Percentiles rank a stretch among this genome's conserved stretches.
These are phyloP conservation scores for Neomonachus schauinslandi DNA, from an alignment of 2,113 vertebrate genomes.

Conservation along the genomic window DNA sequence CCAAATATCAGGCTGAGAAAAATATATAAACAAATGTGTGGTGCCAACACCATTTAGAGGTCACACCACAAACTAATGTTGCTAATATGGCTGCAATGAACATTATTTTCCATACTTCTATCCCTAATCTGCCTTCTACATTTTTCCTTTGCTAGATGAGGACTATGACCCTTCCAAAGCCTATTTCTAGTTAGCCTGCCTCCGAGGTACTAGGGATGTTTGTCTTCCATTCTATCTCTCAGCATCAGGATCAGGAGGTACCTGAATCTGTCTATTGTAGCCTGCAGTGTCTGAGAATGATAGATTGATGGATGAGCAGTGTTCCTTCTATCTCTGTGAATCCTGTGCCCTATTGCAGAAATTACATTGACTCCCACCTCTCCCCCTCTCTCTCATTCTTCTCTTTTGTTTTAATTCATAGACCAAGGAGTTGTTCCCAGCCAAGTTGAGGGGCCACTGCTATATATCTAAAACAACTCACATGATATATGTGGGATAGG, in stretches of 20 bases:
- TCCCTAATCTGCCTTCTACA: background rate
- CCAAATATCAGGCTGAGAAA: background rate
- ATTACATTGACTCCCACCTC: background rate
- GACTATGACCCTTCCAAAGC: background rate
- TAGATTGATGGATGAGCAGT: background rate
- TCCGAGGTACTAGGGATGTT: accelerated
- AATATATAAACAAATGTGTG: background rate
- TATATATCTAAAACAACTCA: background rate
- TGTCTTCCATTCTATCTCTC: background rate
- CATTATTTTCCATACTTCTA: background rate
- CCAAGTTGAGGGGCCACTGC: background rate
- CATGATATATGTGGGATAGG: background rate
- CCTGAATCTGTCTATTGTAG: background rate
- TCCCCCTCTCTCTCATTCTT: background rate
- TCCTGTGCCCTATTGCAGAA: background rate
- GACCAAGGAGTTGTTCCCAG: background rate
- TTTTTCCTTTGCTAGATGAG: background rate
- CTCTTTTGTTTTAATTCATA: background rate
- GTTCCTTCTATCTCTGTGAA: background rate
- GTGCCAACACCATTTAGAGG: too few species aligned
- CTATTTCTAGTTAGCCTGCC: background rate
- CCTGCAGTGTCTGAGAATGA: background rate
- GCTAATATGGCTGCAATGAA: background rate
- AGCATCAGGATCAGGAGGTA: background rate
- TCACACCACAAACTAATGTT: background rate